These are phyloP conservation scores for Arenaria interpres DNA, from an alignment of 2,113 vertebrate species.

Conservation along the genomic window DNA sequence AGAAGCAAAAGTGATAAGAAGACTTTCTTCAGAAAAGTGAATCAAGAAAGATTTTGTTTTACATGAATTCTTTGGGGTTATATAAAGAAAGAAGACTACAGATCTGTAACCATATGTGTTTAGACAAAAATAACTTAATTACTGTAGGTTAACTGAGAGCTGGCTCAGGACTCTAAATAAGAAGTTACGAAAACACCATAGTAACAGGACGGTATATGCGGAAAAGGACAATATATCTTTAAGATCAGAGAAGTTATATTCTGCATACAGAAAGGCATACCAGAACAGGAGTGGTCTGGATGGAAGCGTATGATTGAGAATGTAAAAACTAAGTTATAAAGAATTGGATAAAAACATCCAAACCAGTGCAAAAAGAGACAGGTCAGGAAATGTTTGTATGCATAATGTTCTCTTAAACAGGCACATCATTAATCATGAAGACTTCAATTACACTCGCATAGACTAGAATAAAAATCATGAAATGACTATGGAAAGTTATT, in stretches of 20 bases:
- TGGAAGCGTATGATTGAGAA: not conserved
- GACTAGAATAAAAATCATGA: constrained; percentile 4
- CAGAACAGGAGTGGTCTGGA: not conserved
- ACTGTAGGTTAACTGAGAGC: not conserved
- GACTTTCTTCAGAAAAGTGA: not conserved
- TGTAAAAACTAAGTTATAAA: not conserved
- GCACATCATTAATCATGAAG: constrained; percentile 54
- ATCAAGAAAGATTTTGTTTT: not conserved
- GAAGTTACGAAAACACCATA: constrained; percentile 7
- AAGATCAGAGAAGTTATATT: not conserved
- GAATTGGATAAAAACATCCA: not conserved
- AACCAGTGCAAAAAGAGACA: not conserved
- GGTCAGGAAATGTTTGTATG: constrained; percentile 15
- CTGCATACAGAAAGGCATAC: not conserved
- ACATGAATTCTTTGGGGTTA: not conserved
- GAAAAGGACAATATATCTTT: not conserved
- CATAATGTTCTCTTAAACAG: constrained; percentile 13
- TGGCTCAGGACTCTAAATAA: not conserved
- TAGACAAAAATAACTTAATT: constrained; percentile 61
- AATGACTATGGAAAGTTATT: constrained; percentile 32
- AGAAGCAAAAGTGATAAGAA: not conserved
- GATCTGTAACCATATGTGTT: constrained; percentile 20
- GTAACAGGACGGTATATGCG: not conserved
- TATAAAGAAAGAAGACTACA: not conserved
- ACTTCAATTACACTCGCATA: constrained; percentile 25